Percentiles rank a stretch among this genome's conserved stretches.
Conservation (phyloP, 1,140 invertebrate genomes). For the Ceratosolen fusciceps region DNA sequence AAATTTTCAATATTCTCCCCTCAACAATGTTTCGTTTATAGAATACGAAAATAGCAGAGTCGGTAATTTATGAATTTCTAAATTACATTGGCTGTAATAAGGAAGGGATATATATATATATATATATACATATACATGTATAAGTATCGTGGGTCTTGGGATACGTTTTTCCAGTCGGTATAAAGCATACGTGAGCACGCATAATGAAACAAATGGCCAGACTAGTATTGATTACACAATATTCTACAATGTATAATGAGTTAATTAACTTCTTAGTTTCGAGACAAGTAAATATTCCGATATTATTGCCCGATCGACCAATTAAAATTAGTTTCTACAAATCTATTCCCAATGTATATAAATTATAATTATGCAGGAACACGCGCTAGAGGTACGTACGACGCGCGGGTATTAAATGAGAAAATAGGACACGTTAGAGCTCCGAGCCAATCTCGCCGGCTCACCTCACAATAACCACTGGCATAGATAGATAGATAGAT, state of each 20-base stretch:
- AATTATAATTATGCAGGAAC: too few relatives aligned
- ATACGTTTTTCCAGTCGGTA: not conserved
- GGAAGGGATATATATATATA: too few relatives aligned
- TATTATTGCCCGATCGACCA: not conserved
- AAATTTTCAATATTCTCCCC: not conserved
- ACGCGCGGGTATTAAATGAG: too few relatives aligned
- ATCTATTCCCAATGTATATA: not conserved
- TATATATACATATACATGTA: too few relatives aligned
- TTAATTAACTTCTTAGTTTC: constrained; percentile 2
- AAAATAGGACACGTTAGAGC: too few relatives aligned
- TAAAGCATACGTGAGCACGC: not conserved
- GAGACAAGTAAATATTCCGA: not conserved
- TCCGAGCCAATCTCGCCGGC: too few relatives aligned
- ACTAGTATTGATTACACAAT: constrained; percentile 16
- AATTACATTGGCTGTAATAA: not conserved
- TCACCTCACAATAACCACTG: too few relatives aligned
- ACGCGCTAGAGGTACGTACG: too few relatives aligned
- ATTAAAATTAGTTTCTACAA: not conserved
- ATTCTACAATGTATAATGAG: constrained; percentile 9
- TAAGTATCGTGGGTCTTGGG: not conserved
- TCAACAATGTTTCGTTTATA: not conserved
- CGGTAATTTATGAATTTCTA: not conserved
- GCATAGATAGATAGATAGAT: too few relatives aligned
- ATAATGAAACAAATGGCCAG: constrained; percentile 22
- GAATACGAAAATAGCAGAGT: not conserved